Percentiles rank a stretch among this genome's conserved stretches.
Conservation (phyloP, 2,888 invertebrate genomes). For the Ophion slaviceki region DNA sequence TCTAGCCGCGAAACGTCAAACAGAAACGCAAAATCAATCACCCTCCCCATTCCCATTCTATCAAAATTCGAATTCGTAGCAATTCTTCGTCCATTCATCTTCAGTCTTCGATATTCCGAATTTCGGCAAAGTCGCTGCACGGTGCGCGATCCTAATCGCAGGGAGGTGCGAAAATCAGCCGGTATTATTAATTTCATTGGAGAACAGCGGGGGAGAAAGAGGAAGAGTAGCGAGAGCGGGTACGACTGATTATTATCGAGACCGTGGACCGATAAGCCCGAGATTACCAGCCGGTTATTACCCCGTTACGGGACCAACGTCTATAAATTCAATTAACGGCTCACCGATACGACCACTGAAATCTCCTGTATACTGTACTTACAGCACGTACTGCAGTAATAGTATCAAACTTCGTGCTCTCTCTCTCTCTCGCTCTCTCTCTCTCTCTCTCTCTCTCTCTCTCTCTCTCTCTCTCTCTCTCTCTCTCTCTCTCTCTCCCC, state of each 20-base stretch:
- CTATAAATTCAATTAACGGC: conserved; percentile 66
- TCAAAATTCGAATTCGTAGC: too few relatives aligned
- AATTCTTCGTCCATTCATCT: too few relatives aligned
- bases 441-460: conserved; percentile 1
- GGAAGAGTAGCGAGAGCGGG: background rate
- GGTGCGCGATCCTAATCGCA: too few relatives aligned
- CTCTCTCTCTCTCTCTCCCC: background rate
- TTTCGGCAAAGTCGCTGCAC: too few relatives aligned
- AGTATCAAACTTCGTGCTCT: conserved; percentile 29
- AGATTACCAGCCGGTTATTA: conserved; percentile 65
- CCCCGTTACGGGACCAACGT: conserved; percentile 55
- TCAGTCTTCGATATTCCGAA: too few relatives aligned
- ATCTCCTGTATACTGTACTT: conserved; percentile 41
- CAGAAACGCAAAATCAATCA: too few relatives aligned
- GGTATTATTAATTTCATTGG: conserved; percentile 47
- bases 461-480: conserved; percentile 7
- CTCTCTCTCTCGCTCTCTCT: background rate
- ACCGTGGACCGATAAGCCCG: conserved; percentile 59
- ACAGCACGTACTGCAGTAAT: conserved; percentile 42
- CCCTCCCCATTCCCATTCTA: too few relatives aligned
- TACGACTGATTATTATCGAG: conserved; percentile 56
- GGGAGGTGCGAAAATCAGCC: too few relatives aligned
- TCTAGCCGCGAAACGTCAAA: too few relatives aligned
- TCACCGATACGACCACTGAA: conserved; percentile 58
- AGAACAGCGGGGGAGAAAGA: background rate